Conservation (phyloP, 2,113 vertebrate species). For the Delphinus delphis region DNA sequence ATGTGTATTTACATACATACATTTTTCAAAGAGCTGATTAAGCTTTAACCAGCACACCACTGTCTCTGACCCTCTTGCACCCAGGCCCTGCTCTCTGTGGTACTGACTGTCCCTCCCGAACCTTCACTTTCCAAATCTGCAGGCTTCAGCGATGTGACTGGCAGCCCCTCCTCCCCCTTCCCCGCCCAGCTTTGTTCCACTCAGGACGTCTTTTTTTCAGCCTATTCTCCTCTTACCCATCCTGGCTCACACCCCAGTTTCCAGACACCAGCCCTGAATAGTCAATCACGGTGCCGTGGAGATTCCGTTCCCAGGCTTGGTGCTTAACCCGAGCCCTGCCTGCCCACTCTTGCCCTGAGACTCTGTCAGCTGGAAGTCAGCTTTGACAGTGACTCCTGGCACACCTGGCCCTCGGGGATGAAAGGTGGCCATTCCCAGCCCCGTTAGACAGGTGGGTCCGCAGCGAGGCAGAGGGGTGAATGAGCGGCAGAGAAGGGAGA, state of each 20-base stretch:
- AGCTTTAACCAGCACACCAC: not conserved
- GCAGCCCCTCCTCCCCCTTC: not conserved
- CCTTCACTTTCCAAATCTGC: not conserved
- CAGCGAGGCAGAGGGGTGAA: not conserved
- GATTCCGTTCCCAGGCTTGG: not conserved
- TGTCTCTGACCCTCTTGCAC: not conserved
- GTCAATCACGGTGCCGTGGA: not conserved
- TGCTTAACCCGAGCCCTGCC: not conserved
- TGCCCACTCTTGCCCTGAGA: not conserved
- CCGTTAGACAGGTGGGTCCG: not conserved
- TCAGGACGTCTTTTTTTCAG: not conserved
- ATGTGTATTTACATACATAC: not conserved
- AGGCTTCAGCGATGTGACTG: not conserved
- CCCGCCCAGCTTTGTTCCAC: not conserved
- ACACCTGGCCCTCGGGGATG: not conserved
- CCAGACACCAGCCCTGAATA: not conserved
- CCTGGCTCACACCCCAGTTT: constrained; percentile 16
- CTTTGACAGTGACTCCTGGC: not conserved
- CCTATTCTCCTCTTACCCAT: not conserved
- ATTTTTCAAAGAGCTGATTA: not conserved
- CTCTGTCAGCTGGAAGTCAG: not conserved
- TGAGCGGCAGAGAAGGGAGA: not conserved
- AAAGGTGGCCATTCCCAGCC: not conserved
- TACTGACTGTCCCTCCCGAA: not conserved
- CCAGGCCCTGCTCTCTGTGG: not conserved